Conservation (phyloP, 2,113 vertebrate species). For the Pandion haliaetus region DNA sequence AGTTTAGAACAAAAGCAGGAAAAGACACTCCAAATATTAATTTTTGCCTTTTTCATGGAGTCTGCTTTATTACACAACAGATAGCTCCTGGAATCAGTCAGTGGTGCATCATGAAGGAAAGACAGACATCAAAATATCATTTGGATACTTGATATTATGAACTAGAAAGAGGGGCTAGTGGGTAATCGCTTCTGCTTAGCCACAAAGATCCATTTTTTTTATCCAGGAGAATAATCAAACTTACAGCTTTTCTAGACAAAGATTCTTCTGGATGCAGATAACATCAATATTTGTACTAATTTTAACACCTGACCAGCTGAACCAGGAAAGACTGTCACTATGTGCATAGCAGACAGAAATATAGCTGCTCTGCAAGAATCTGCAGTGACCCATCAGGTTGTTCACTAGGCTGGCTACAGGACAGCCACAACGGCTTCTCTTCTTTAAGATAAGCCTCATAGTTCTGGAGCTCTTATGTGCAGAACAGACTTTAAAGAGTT, state of each 20-base stretch:
- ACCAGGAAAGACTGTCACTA: not conserved
- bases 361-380: not conserved
- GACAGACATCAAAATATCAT: not conserved
- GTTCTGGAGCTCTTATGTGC: not conserved
- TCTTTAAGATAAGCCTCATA: not conserved
- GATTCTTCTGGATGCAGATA: not conserved
- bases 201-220: not conserved
- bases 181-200: not conserved
- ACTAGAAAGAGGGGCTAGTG: not conserved
- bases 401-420: not conserved
- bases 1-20: slow-evolving; percentile 34
- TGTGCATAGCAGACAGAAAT: not conserved
- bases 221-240: not conserved
- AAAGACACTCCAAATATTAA: not conserved
- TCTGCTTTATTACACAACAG: not conserved
- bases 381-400: not conserved
- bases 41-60: not conserved
- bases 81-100: not conserved
- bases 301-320: not conserved
- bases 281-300: not conserved
- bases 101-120: not conserved
- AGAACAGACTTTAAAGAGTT: not conserved
- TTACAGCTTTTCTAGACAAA: not conserved
- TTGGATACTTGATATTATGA: not conserved
- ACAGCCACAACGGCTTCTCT: not conserved